phyloP scores from a whole-genome alignment of 2,888 invertebrate species.

The Campopleginae sp. region DNA sequence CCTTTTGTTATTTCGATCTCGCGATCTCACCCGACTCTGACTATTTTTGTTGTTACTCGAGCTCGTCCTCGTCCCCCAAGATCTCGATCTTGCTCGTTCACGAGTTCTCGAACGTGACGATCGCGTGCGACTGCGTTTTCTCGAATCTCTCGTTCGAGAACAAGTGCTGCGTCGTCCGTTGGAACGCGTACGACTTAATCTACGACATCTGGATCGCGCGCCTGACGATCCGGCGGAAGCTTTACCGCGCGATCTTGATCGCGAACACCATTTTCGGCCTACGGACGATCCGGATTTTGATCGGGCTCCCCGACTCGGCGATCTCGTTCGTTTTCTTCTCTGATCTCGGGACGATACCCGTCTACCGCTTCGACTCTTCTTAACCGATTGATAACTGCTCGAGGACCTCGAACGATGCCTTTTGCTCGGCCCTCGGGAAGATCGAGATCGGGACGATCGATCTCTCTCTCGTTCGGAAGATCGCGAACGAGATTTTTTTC shows the following conservation, averaged over 20 bases:
- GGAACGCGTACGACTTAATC: slow-evolving; percentile 75
- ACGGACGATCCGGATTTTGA: slow-evolving; percentile 72
- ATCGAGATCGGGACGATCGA: slow-evolving; percentile 70
- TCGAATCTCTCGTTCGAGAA: slow-evolving; percentile 56
- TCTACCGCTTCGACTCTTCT: slow-evolving; percentile 64
- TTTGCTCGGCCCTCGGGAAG: slow-evolving; percentile 62
- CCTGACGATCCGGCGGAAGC: slow-evolving; percentile 73
- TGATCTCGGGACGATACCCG: slow-evolving; percentile 73
- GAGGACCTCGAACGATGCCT: slow-evolving; percentile 77
- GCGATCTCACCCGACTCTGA: slow-evolving; percentile 74
- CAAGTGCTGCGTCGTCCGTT: slow-evolving; percentile 62
- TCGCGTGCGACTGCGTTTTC: slow-evolving; percentile 68
- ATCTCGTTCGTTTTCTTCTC: slow-evolving; percentile 72
- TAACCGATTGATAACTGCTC: slow-evolving; percentile 75
- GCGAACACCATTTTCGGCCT: slow-evolving; percentile 74
- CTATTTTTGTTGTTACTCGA: slow-evolving; percentile 71
- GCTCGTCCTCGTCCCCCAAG: slow-evolving; percentile 71
- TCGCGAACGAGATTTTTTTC: slow-evolving; percentile 68
- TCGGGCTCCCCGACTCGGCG: slow-evolving; percentile 69
- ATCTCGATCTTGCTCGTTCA: slow-evolving; percentile 77
- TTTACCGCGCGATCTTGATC: slow-evolving; percentile 77
- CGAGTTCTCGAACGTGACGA: slow-evolving; percentile 70
- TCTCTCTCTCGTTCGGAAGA: slow-evolving; percentile 72
- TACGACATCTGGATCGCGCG: slow-evolving; percentile 70
- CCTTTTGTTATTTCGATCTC: slow-evolving; percentile 72